Conservation (phyloP, 2,113 vertebrate genomes). For the Cyanoderma ruficeps region DNA sequence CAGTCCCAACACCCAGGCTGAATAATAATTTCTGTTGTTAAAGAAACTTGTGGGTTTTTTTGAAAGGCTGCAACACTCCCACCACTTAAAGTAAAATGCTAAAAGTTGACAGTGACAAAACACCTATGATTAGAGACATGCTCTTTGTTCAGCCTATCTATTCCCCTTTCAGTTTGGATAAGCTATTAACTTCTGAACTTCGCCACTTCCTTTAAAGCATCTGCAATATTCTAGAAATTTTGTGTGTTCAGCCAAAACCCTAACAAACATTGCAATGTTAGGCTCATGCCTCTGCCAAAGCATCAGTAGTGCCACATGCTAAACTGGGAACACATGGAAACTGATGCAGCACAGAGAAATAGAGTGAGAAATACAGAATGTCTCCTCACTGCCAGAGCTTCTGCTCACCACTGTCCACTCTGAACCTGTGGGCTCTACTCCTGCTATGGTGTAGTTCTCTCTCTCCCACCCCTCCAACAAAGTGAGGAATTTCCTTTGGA, state of each 20-base stretch:
- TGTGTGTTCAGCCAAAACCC: background rate
- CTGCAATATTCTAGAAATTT: background rate
- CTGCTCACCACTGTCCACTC: background rate
- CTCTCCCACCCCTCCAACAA: rapidly evolving
- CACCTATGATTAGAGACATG: background rate
- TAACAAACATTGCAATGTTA: background rate
- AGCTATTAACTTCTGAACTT: background rate
- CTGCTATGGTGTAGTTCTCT: background rate
- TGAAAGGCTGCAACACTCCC: background rate
- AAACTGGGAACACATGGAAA: background rate
- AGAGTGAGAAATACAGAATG: background rate
- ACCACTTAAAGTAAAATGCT: background rate
- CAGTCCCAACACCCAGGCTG: background rate
- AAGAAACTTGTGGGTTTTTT: background rate
- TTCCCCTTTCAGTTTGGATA: background rate
- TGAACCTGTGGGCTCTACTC: background rate
- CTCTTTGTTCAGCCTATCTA: background rate
- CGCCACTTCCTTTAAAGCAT: background rate
- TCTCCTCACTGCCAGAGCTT: background rate
- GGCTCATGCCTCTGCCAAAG: background rate
- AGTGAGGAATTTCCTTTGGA: background rate
- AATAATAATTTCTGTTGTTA: background rate
- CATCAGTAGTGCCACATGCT: background rate
- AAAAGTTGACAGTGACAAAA: background rate
- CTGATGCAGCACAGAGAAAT: background rate